Evolutionary conservation across 1,140 invertebrate genomes (phyloP), one percentile per base, ranked within the genome.

Genomic region (Pseudoatta argentina): DNA sequence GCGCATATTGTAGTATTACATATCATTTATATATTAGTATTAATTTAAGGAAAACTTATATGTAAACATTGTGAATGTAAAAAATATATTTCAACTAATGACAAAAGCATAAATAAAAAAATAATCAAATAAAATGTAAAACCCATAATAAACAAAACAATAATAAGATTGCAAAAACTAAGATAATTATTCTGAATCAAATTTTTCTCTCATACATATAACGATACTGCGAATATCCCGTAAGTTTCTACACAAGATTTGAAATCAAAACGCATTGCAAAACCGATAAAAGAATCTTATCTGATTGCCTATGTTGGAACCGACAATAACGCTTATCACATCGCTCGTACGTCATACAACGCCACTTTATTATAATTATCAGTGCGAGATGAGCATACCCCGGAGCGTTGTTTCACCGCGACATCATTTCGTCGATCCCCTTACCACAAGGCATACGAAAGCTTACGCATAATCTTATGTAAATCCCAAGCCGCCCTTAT

Each of bases 401-500:
- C 75, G 73, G 93, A 92, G 93, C 91, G 89, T 81, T 88, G 87
- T 92, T 88, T 83, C 88, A 73, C 73, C 76, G 48, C 75, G 61
- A 77, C 69, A 72, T 78, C 86, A 90, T 92, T 91, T 91, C 91
- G 81, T 90, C 89, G 89, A 91, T 87, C 91, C 91, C 91, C 90
- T 89, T 90, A 88, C 86, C 73, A 78, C 67, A 86, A 76, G 85
- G 87, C 72, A 75, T 75, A 86, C 83, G 86, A 89, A 88, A 83
- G 87, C 82, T 88, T 76, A 81, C 88, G 89, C 89, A 94, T 94
- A 94, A 94, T 94, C 92, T 94, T 94, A 94, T 94, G 94, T 92
- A 94, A 94, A 94, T 94, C 93, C 89, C 81, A 82, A 18, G 67
- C 87, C 88, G 90, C 93, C 93, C 93, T 94, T 93, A 93, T 92